Evolutionary conservation across 2,113 vertebrate genomes (phyloP), one percentile per base, ranked within the genome.

Genomic region (Gasterosteus nipponicus): DNA sequence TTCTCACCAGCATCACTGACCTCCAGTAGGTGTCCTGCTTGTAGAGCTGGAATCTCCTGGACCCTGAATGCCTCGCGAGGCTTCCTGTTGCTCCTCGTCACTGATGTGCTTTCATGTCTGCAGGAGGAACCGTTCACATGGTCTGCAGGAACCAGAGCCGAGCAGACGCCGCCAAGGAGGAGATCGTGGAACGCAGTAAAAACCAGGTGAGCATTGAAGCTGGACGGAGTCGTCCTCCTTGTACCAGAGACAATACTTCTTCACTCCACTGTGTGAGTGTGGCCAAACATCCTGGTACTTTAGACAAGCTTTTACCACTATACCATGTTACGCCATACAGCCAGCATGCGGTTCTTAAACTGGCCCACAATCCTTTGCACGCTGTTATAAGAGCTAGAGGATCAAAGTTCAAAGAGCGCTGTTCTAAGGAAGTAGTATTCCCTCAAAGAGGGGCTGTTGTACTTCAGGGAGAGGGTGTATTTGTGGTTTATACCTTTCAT

Each of bases 111-210:
- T 10, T 57, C n/a, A 10, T 58, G 10, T 67, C 68, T 81, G 11
- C 60, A 98, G 97, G 96, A 73, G 97, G 96, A 87, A 95, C 90
- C 0, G 91, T 98, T 84, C 96, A 96, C 85, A 88, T 96, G 89
- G 86, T 96, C 46, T 97, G 96, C 90, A 74, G 96, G 51, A 96
- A 94, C 82, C 86, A 86, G 63, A 94, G 78, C 0, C 19, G 89
- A 59, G 95, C 93, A 11, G 94, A 95, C 74, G 92, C 90, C 14
- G 95, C 96, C 58, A 91, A 85, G 83, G 75, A 73, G n/a, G 95
- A 97, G 65, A 93, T 95, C n/a, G 85, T 93, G 51, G 72, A 91
- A 15, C 89, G 82, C 73, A 95, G 93, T 0, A 90, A 93, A 73
- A 95, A 95, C 69, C 83, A 94, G 93, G 96, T 95, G 76, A 33